phyloP scores from a whole-genome alignment of 2,113 vertebrate genomes.

The Platanista minor region DNA sequence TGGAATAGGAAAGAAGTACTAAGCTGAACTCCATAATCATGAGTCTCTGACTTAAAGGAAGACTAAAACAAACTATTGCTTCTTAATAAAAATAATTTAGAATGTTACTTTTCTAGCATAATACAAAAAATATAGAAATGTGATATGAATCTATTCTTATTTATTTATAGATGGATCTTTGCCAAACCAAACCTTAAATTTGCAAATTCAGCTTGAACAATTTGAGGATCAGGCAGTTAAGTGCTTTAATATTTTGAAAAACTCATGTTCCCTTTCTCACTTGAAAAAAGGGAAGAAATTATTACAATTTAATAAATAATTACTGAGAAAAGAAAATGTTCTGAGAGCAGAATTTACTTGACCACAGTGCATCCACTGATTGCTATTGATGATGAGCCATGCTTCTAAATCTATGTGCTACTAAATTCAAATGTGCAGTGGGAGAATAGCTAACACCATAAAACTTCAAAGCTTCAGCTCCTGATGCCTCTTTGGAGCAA shows the following conservation, averaged over 20 bases:
- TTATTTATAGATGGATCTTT: background rate
- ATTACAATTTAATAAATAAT: slow-evolving; percentile 47
- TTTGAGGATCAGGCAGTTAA: background rate
- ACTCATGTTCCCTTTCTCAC: background rate
- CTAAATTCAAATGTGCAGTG: slow-evolving; percentile 30
- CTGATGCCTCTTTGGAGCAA: background rate
- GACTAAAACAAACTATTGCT: background rate
- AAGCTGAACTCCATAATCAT: background rate
- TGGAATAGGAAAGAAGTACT: background rate
- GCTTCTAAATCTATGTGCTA: slow-evolving; percentile 42
- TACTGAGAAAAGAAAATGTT: background rate
- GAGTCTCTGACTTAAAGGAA: background rate
- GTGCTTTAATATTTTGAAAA: background rate
- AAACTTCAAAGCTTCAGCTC: background rate
- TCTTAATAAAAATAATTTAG: background rate
- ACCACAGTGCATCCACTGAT: background rate
- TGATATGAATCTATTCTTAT: background rate
- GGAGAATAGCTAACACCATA: slow-evolving; percentile 36
- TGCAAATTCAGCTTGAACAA: background rate
- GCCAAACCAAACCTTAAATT: background rate
- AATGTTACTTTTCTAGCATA: background rate
- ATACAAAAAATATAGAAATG: background rate
- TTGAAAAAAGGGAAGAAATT: background rate
- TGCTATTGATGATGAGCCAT: background rate
- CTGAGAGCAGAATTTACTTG: slow-evolving; percentile 24